A percentile compares a stretch with the other conserved stretches of the same genome.
These are phyloP conservation scores for Mandrillus leucophaeus DNA, from an alignment of 2,113 vertebrate genomes.

Conservation along the genomic window DNA sequence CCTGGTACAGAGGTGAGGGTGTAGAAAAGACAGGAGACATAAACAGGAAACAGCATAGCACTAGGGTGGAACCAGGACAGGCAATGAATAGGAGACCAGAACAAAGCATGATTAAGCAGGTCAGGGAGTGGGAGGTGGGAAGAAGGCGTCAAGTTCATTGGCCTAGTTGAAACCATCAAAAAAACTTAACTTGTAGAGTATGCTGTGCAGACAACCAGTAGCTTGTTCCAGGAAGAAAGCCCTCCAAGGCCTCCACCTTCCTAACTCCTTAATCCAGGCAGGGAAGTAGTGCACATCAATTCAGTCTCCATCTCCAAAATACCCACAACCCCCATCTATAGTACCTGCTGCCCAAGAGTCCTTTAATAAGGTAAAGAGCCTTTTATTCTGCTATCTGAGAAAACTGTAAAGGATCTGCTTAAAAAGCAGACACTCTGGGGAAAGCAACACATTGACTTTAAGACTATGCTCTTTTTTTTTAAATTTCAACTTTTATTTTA, in stretches of 20 bases:
- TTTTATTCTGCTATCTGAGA: not conserved
- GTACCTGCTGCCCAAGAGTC: not conserved
- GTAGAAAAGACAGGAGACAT: not conserved
- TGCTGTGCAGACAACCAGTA: not conserved
- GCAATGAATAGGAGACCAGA: not conserved
- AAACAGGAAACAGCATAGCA: not conserved
- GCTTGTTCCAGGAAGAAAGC: not conserved
- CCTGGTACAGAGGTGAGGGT: no score
- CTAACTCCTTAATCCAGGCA: not conserved
- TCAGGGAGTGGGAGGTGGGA: no score
- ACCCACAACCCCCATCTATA: no score
- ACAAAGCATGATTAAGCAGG: not conserved
- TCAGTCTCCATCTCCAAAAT: not conserved
- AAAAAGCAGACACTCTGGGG: not conserved
- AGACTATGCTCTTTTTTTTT: not conserved
- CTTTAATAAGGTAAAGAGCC: not conserved
- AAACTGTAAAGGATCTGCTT: not conserved
- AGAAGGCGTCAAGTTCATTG: not conserved
- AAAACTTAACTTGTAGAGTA: not conserved
- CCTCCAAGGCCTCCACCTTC: not conserved
- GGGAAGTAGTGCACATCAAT: not conserved
- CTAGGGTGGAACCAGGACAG: not conserved
- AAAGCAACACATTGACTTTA: not conserved
- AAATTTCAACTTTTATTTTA: no score
- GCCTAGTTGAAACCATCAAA: not conserved